These are phyloP conservation scores for Heliconius ismenius DNA, from an alignment of 2,888 invertebrate genomes.

Conservation along the genomic window DNA sequence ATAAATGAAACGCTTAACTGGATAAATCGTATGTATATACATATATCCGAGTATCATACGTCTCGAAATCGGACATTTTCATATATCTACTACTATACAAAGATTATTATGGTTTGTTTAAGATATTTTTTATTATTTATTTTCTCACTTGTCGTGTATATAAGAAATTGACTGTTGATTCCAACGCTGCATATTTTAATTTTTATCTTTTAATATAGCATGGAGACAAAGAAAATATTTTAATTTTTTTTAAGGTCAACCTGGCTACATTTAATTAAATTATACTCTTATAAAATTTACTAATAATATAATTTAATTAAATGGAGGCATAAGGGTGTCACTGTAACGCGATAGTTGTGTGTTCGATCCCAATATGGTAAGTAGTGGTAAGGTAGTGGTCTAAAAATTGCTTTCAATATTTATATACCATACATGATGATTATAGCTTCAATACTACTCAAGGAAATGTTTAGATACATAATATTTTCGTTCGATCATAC, in stretches of 20 bases:
- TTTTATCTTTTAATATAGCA: too few species aligned
- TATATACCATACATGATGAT: neutral
- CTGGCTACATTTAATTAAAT: neutral
- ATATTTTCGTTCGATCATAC: too few species aligned
- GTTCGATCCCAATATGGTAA: too few species aligned
- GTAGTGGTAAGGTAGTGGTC: too few species aligned
- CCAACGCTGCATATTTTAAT: neutral
- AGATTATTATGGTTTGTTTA: neutral
- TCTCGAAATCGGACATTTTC: too few species aligned
- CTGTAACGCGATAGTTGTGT: too few species aligned
- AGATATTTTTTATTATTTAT: neutral
- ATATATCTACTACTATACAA: too few species aligned
- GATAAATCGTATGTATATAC: neutral
- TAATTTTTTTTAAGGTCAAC: too few species aligned
- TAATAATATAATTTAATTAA: too few species aligned
- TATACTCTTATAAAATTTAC: neutral
- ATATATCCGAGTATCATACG: too few species aligned
- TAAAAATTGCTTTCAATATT: neutral
- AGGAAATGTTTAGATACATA: conserved; percentile 1
- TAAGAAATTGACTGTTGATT: neutral
- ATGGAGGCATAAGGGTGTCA: too few species aligned
- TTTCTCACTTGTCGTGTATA: neutral
- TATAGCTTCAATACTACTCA: neutral
- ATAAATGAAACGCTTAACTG: neutral
- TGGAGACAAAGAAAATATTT: neutral